These are phyloP conservation scores for Sturnus vulgaris DNA, from an alignment of 2,113 vertebrate species.

Conservation along the genomic window DNA sequence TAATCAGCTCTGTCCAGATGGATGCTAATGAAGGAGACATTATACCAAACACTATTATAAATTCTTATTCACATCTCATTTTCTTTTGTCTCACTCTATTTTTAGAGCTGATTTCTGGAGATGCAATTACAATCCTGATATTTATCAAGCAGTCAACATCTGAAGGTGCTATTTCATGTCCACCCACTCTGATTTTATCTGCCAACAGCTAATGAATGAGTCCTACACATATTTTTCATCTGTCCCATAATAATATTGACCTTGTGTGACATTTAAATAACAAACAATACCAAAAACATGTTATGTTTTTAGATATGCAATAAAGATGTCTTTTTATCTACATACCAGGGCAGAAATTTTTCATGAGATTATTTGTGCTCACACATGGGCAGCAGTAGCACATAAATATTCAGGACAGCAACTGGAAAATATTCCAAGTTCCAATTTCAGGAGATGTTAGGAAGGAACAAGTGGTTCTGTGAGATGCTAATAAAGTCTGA, in stretches of 20 bases:
- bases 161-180: constrained; percentile 32
- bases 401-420: background rate
- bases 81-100: constrained; percentile 59
- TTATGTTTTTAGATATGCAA: background rate
- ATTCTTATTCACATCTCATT: constrained; percentile 47
- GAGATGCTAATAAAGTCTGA: background rate
- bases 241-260: background rate
- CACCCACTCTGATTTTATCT: background rate
- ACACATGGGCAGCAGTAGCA: background rate
- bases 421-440: background rate
- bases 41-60: constrained; percentile 51
- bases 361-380: background rate
- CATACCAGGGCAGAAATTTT: background rate
- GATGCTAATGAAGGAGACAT: constrained; percentile 59
- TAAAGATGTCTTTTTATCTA: background rate
- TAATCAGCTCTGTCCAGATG: constrained; percentile 64
- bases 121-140: constrained; percentile 7
- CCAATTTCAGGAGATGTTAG: background rate
- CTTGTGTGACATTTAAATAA: background rate
- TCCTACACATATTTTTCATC: background rate
- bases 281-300: background rate
- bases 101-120: constrained; percentile 52
- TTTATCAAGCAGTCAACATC: constrained; percentile 27
- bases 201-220: background rate
- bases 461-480: background rate